Percentiles rank a stretch among this genome's conserved stretches.
These are phyloP conservation scores for Brachypterus glaber DNA, from an alignment of 2,888 invertebrate genomes.

Conservation along the genomic window DNA sequence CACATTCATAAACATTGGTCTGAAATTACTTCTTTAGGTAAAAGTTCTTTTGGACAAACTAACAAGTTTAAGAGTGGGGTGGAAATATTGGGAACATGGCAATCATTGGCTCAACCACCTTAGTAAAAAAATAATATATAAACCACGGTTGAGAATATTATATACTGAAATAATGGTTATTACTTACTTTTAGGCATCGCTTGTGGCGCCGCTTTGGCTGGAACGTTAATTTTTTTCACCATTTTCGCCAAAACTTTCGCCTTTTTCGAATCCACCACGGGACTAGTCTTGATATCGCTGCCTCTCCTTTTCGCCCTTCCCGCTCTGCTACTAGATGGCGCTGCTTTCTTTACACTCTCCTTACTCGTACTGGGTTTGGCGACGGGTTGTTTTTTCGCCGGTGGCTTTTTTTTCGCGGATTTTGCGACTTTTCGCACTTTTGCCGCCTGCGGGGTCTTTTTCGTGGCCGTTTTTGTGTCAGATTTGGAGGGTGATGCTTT, in stretches of 20 bases:
- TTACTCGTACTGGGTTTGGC: slow-evolving; percentile 9
- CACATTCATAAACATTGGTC: too few relatives aligned
- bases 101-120: too few relatives aligned
- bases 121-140: too few relatives aligned
- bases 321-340: slow-evolving; percentile 24
- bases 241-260: slow-evolving; percentile 39
- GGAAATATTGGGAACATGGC: too few relatives aligned
- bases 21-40: too few relatives aligned
- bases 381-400: slow-evolving; percentile 4
- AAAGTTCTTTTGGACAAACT: too few relatives aligned
- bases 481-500: slow-evolving; percentile 26
- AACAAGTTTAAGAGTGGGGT: too few relatives aligned
- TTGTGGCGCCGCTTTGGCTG: slow-evolving; percentile 9
- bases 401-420: slow-evolving; percentile 10
- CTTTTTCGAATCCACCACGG: slow-evolving; percentile 39
- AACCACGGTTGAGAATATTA: too few relatives aligned
- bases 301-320: slow-evolving; percentile 31
- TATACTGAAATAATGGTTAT: slow-evolving; percentile 1
- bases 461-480: slow-evolving; percentile 14
- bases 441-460: slow-evolving; percentile 8
- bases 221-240: slow-evolving; percentile 31
- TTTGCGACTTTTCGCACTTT: slow-evolving; percentile 4
- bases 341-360: slow-evolving; percentile 6
- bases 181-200: slow-evolving; percentile 19
- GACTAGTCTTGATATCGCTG: slow-evolving; percentile 25